phyloP scores from a whole-genome alignment of 2,888 invertebrate genomes.

The Tridacna crocea region DNA sequence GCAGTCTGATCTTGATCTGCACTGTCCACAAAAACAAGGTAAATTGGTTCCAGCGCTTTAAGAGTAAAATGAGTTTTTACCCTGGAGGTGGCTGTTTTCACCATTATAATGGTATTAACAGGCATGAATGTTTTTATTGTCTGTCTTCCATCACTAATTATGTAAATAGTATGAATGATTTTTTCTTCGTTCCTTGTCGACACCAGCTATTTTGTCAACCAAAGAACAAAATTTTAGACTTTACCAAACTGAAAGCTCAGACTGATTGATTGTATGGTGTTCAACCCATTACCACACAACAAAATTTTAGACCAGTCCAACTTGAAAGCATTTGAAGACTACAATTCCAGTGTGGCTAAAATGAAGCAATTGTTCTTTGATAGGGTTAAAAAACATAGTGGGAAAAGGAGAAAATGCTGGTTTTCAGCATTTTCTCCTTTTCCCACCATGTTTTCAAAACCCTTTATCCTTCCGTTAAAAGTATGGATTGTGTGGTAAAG shows the following conservation, averaged over 20 bases:
- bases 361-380: too few relatives aligned
- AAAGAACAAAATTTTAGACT: not conserved
- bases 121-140: constrained; percentile 13
- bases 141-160: constrained; percentile 15
- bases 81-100: not conserved
- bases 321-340: too few relatives aligned
- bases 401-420: not conserved
- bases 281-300: too few relatives aligned
- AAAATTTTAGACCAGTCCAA: too few relatives aligned
- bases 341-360: too few relatives aligned
- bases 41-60: too few relatives aligned
- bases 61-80: not conserved
- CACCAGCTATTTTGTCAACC: not conserved
- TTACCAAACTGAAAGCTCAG: not conserved
- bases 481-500: too few relatives aligned
- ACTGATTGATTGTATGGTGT: too few relatives aligned
- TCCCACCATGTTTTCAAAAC: not conserved
- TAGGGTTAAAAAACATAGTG: not conserved
- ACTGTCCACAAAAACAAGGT: too few relatives aligned
- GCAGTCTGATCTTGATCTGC: too few relatives aligned
- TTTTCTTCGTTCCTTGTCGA: not conserved
- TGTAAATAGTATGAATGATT: constrained; percentile 27
- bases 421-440: not conserved
- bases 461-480: too few relatives aligned
- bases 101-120: constrained; percentile 15